A percentile compares a stretch with the other conserved stretches of the same genome.
These are phyloP conservation scores for Potorous gilbertii DNA, from an alignment of 2,797 vertebrate genomes.

Conservation along the genomic window DNA sequence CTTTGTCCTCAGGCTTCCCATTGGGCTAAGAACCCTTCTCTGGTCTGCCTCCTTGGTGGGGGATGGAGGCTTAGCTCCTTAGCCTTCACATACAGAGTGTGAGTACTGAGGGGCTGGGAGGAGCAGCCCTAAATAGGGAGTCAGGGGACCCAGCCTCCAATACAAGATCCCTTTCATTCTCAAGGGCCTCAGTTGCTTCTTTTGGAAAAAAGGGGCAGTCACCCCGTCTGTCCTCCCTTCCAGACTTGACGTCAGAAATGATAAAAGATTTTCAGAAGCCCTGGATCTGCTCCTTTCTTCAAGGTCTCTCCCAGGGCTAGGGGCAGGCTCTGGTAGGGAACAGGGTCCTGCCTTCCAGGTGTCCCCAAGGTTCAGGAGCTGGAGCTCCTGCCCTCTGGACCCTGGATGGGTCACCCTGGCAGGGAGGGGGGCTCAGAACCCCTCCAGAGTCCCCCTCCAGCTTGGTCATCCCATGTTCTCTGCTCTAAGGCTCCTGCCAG, in stretches of 20 bases:
- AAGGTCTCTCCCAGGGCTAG: neutral
- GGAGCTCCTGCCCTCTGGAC: neutral
- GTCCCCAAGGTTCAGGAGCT: neutral
- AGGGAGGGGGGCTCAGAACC: neutral
- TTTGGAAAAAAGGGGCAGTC: neutral
- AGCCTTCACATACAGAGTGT: neutral
- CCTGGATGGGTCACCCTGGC: neutral
- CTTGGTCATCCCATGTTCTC: neutral
- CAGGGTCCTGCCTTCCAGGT: neutral
- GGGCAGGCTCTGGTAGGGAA: neutral
- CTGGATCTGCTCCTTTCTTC: neutral
- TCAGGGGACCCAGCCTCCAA: neutral
- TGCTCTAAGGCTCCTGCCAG: neutral
- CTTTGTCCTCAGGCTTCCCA: neutral
- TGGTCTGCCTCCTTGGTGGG: neutral
- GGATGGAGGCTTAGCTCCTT: neutral
- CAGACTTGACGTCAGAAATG: neutral
- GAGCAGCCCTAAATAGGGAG: neutral
- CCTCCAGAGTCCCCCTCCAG: neutral
- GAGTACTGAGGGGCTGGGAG: neutral
- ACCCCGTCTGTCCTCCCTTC: neutral
- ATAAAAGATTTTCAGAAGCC: neutral
- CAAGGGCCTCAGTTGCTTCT: neutral
- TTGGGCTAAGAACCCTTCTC: neutral
- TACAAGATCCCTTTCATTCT: neutral